Percentiles rank a stretch among this genome's conserved stretches.
These are phyloP conservation scores for Cremastinae sp. DNA, from an alignment of 2,888 invertebrate species.

Conservation along the genomic window DNA sequence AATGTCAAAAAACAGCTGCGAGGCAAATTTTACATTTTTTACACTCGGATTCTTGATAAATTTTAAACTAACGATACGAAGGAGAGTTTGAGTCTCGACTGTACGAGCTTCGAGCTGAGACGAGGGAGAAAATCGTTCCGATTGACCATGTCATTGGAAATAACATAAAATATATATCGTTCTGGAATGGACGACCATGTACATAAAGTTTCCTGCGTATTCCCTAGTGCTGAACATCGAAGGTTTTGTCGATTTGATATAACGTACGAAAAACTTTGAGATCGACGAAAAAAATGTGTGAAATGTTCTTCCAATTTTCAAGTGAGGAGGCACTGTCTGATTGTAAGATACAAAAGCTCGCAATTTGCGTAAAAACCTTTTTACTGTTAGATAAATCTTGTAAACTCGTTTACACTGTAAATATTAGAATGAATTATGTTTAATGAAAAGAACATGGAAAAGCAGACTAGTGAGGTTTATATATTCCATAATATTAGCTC, in stretches of 20 bases:
- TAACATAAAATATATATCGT: slow-evolving; percentile 27
- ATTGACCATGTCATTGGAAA: neutral
- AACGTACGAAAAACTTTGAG: slow-evolving; percentile 25
- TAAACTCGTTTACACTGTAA: slow-evolving; percentile 54
- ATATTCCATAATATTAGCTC: slow-evolving; percentile 2
- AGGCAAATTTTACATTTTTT: too few species aligned
- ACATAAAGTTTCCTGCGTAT: slow-evolving; percentile 45
- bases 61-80: too few species aligned
- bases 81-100: neutral
- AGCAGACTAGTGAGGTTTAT: slow-evolving; percentile 1
- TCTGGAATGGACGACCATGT: slow-evolving; percentile 50
- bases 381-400: slow-evolving; percentile 58
- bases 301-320: slow-evolving; percentile 70
- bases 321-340: slow-evolving; percentile 52
- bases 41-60: too few species aligned
- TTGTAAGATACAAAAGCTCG: slow-evolving; percentile 47
- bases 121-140: neutral
- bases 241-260: slow-evolving; percentile 36
- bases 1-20: too few species aligned
- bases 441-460: slow-evolving; percentile 28
- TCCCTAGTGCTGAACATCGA: slow-evolving; percentile 38
- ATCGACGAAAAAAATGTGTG: slow-evolving; percentile 26
- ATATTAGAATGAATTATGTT: slow-evolving; percentile 58
- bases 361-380: slow-evolving; percentile 54
- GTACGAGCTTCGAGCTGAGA: neutral